These are phyloP conservation scores for Podarcis lilfordi DNA, from an alignment of 2,797 vertebrate species.

Conservation along the genomic window DNA sequence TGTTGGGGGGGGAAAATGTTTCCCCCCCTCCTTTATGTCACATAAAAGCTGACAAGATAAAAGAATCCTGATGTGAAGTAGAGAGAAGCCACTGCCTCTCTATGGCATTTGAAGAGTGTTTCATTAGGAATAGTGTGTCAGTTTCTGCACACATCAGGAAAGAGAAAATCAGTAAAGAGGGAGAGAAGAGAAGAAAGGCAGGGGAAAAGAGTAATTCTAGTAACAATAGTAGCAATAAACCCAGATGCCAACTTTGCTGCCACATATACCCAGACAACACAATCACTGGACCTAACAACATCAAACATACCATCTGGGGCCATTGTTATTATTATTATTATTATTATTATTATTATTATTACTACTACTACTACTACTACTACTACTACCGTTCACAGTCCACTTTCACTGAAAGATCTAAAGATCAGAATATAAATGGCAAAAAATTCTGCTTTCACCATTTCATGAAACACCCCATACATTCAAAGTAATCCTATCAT, in stretches of 20 bases:
- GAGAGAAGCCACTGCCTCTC: neutral
- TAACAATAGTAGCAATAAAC: neutral
- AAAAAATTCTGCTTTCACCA: neutral
- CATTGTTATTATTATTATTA: too few species aligned
- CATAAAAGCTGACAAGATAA: constrained; percentile 39
- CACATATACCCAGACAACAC: too few species aligned
- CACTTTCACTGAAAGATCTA: neutral
- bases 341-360: too few species aligned
- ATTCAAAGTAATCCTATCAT: too few species aligned
- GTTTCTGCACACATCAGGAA: neutral
- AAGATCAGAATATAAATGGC: neutral
- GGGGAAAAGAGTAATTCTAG: neutral
- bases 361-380: too few species aligned
- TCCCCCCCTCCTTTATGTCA: constrained; percentile 9
- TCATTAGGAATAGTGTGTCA: constrained; percentile 31
- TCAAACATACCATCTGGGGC: too few species aligned
- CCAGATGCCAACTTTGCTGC: too few species aligned
- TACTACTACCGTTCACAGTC: too few species aligned
- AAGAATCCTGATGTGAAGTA: constrained; percentile 1
- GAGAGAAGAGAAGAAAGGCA: neutral
- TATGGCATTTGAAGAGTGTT: constrained; percentile 27
- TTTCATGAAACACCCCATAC: neutral
- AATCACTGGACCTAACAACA: too few species aligned
- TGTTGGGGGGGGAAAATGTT: rapidly evolving
- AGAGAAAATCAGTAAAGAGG: neutral